Evolutionary conservation across 2,797 vertebrate genomes (phyloP), one percentile per base, ranked within the genome.

Genomic region (Lacerta agilis): DNA sequence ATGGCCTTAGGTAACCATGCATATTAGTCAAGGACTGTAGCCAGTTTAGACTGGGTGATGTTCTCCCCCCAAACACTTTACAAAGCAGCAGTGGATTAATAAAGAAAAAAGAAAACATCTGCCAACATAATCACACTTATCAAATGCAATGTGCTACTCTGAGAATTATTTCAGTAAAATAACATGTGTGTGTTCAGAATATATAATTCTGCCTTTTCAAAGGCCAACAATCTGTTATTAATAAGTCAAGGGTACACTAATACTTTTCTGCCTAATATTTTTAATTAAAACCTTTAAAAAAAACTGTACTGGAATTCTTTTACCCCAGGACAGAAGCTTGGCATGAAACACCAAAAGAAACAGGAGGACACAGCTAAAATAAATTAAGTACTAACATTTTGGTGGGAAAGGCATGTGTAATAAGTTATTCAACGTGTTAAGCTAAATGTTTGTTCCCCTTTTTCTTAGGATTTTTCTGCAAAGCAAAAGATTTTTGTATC

Each of bases 261-360:
- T 92, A 93, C n/a, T 72, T 89, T 95, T 92, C 43, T 94, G 83
- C 85, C 33, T 94, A 94, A 92, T 92, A 95, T 87, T 91, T 93
- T 94, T 92, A 94, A 95, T 95, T 95, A 95, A 93, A 95, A 92
- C 0, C 0, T 94, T 92, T 85, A n/a, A n/a, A 73, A 64, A 64
- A 64, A 64, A 93, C 93, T 89, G 82, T 78, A 89, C 87, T 91
- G 78, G 10, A 93, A 69, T 90, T 88, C 18, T 92, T 94, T 92
- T 94, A 90, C 88, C 79, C 20, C 72, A 85, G 38, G 72, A 90
- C 91, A 91, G 83, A 43, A 92, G 79, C 92, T 93, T 96, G 94
- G 92, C 93, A 94, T 83, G 85, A 93, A 88, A 87, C 38, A 92
- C 82, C 72, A 90, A 90, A 92, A 41, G 81, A 67, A 92, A 85